phyloP scores from a whole-genome alignment of 1,140 invertebrate genomes.

The Drosophila navojoa region DNA sequence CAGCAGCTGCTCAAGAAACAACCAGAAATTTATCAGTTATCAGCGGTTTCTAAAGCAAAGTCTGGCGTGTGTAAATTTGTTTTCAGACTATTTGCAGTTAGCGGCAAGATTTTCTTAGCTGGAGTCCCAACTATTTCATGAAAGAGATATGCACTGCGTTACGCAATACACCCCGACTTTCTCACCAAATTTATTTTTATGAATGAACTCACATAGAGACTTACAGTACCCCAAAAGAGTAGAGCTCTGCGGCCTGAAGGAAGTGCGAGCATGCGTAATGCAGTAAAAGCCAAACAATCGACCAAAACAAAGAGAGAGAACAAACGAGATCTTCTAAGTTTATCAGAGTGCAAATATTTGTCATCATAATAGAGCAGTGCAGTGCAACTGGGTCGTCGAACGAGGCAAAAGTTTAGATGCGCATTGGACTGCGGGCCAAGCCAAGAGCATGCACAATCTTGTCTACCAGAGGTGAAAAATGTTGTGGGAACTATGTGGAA shows the following conservation, averaged over 20 bases:
- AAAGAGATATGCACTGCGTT: conserved; percentile 29
- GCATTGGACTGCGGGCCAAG: conserved; percentile 5
- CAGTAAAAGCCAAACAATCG: conserved; percentile 73
- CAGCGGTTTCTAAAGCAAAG: conserved; percentile 40
- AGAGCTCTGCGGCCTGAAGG: conserved; percentile 22
- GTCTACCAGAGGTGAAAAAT: conserved; percentile 37
- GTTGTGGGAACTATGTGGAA: conserved; percentile 25
- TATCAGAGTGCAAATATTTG: conserved; percentile 70
- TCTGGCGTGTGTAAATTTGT: conserved; percentile 53
- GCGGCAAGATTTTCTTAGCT: conserved; percentile 59
- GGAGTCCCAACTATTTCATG: conserved; percentile 52
- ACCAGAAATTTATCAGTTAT: conserved; percentile 50
- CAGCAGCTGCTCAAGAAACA: conserved; percentile 37
- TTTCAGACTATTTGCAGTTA: conserved; percentile 66
- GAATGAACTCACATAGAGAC: conserved; percentile 66
- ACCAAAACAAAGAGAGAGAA: conserved; percentile 39
- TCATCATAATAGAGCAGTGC: conserved; percentile 37
- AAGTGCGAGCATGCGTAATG: conserved; percentile 83
- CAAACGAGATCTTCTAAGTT: conserved; percentile 41
- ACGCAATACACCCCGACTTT: conserved; percentile 44
- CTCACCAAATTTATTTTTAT: conserved; percentile 66
- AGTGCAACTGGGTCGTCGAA: conserved; percentile 67
- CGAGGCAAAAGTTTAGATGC: conserved; percentile 12
- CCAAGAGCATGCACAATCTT: conserved; percentile 30
- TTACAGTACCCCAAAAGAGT: neutral